phyloP scores from a whole-genome alignment of 1,140 invertebrate genomes.

The Homalodisca vitripennis region DNA sequence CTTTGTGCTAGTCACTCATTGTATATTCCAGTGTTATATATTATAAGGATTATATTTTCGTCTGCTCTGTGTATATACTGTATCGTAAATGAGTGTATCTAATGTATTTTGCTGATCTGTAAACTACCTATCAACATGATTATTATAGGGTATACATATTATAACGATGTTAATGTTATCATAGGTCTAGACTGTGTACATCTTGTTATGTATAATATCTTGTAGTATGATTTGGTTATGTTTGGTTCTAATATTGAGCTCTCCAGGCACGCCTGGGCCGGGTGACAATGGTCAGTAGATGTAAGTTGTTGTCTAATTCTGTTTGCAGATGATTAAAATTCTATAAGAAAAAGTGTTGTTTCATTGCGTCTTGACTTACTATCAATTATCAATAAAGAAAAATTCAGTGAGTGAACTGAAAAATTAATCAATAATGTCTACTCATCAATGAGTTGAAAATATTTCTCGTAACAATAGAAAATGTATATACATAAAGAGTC shows the following conservation, averaged over 20 bases:
- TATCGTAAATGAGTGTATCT: slow-evolving; percentile 11
- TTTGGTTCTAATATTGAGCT: background rate
- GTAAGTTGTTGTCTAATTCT: slow-evolving; percentile 22
- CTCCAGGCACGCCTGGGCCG: background rate
- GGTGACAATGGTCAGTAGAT: slow-evolving; percentile 12
- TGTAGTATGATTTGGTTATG: slow-evolving; percentile 1
- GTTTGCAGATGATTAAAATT: slow-evolving; percentile 20
- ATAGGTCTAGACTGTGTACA: slow-evolving; percentile 17
- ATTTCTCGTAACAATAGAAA: no score
- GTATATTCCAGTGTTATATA: slow-evolving; percentile 16
- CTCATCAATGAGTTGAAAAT: no score
- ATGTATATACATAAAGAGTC: no score
- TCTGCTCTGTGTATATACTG: slow-evolving; percentile 11
- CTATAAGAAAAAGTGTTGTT: no score
- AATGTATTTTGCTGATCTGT: slow-evolving; percentile 16
- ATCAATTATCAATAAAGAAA: no score
- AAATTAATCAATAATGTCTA: no score
- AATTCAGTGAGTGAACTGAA: no score
- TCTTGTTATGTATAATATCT: slow-evolving; percentile 20
- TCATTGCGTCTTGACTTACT: no score
- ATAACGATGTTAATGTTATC: slow-evolving; percentile 19
- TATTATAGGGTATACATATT: slow-evolving; percentile 13
- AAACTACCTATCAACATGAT: background rate
- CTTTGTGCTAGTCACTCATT: background rate
- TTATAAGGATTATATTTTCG: slow-evolving; percentile 8